phyloP scores from a whole-genome alignment of 1,140 invertebrate genomes.

The Campodea augens region DNA sequence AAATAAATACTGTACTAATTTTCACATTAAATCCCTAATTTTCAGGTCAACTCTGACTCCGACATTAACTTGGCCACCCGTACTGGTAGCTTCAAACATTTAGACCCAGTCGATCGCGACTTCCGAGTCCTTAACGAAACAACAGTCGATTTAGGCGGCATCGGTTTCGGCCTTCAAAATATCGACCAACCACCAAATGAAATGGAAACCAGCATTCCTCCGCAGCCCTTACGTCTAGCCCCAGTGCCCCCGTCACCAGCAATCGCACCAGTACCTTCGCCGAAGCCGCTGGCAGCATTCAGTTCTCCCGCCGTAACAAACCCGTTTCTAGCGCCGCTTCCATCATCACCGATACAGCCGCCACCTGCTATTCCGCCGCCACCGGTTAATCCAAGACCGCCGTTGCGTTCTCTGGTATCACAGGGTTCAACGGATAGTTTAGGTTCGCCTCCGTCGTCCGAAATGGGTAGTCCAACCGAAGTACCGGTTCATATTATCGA shows the following conservation, averaged over 20 bases:
- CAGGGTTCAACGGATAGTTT: not conserved
- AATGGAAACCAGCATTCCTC: constrained; percentile 19
- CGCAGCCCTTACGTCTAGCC: constrained; percentile 33
- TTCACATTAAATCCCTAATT: too few relatives aligned
- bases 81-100: constrained; percentile 42
- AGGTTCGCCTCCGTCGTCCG: constrained; percentile 14
- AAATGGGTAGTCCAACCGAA: constrained; percentile 14
- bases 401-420: constrained; percentile 11
- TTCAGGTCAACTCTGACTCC: constrained; percentile 41
- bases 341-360: constrained; percentile 19
- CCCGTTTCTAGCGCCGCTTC: constrained; percentile 3
- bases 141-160: not conserved
- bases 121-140: constrained; percentile 22
- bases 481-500: constrained; percentile 22
- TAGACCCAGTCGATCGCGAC: constrained; percentile 40
- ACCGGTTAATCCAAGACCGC: constrained; percentile 7
- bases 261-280: constrained; percentile 17
- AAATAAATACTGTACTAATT: too few relatives aligned
- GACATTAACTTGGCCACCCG: constrained; percentile 37
- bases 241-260: constrained; percentile 21
- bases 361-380: constrained; percentile 23
- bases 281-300: constrained; percentile 6
- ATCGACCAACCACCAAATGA: constrained; percentile 17
- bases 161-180: constrained; percentile 7
- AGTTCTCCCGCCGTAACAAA: not conserved